Evolutionary conservation across 64 coral and sea anemone genomes (phyloP).

Genomic region (Stichodactyla mertensii): DNA sequence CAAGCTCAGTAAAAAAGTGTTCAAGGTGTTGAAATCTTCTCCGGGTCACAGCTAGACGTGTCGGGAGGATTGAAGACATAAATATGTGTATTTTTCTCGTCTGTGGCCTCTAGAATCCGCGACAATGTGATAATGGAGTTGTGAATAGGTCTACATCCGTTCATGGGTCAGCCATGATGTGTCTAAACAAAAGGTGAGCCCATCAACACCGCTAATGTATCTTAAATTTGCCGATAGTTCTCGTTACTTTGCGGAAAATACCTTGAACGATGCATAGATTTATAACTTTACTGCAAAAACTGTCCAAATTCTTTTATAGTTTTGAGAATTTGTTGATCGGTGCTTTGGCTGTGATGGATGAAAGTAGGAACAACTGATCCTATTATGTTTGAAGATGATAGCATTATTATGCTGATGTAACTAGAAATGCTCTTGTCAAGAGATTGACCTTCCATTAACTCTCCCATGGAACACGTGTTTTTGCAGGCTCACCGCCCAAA

Average conservation of each 20-base stretch:
- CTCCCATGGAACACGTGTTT: not conserved
- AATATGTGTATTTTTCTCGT: conserved; percentile 1
- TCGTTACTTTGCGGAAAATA: not conserved
- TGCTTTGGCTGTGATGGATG: not conserved
- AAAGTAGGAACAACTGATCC: not conserved
- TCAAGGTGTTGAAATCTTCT: conserved; percentile 11
- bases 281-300: not conserved
- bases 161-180: not conserved
- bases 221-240: not conserved
- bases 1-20: not conserved
- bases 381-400: not conserved
- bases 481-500: not conserved
- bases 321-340: not conserved
- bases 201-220: not conserved
- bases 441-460: conserved; percentile 8
- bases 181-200: not conserved
- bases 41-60: not conserved
- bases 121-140: conserved; percentile 2
- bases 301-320: not conserved
- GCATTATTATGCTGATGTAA: not conserved
- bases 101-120: conserved; percentile 2
- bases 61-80: not conserved
- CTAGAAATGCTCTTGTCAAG: not conserved
- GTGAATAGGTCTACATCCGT: conserved; percentile 11
- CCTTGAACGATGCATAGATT: not conserved